Percentiles rank a stretch among this genome's conserved stretches.
phyloP scores from a whole-genome alignment of 2,888 invertebrate species.

The Caenorhabditis zanzibari region DNA sequence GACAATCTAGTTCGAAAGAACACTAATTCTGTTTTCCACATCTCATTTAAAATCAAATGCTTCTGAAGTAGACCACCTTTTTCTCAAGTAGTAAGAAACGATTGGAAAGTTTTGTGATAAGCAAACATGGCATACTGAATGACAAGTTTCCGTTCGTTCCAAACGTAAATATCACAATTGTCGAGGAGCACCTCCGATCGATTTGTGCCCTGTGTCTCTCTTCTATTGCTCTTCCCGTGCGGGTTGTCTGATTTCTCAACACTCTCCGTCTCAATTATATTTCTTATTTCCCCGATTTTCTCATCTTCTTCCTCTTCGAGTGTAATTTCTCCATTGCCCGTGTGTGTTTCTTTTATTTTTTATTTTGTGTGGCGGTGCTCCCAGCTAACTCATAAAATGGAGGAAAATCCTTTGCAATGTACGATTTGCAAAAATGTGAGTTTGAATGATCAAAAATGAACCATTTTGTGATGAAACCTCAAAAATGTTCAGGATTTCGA shows the following conservation, averaged over 20 bases:
- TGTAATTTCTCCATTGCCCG: conserved; percentile 31
- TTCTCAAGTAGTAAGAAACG: background rate
- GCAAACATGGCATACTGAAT: conserved; percentile 21
- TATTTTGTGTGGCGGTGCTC: conserved; percentile 5
- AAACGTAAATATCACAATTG: conserved; percentile 32
- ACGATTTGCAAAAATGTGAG: conserved; percentile 67
- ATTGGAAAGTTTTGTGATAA: conserved; percentile 2
- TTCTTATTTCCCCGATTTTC: conserved; percentile 16
- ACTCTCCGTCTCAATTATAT: conserved; percentile 11
- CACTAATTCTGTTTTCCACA: too few relatives aligned
- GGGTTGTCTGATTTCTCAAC: conserved; percentile 18
- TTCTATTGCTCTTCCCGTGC: conserved; percentile 8
- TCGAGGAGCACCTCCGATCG: conserved; percentile 22
- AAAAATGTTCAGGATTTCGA: conserved; percentile 68
- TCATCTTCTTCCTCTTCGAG: conserved; percentile 11
- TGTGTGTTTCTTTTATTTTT: conserved; percentile 24
- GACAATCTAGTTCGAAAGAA: too few relatives aligned
- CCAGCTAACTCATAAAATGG: conserved; percentile 33
- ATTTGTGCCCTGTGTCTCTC: conserved; percentile 21
- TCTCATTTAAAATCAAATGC: too few relatives aligned
- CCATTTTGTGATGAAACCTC: background rate
- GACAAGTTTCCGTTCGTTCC: conserved; percentile 15
- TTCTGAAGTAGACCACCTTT: background rate
- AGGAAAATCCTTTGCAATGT: conserved; percentile 71
- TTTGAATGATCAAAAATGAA: background rate